These are phyloP conservation scores for Brienomyrus brachyistius DNA, from an alignment of 2,113 vertebrate species.

Conservation along the genomic window DNA sequence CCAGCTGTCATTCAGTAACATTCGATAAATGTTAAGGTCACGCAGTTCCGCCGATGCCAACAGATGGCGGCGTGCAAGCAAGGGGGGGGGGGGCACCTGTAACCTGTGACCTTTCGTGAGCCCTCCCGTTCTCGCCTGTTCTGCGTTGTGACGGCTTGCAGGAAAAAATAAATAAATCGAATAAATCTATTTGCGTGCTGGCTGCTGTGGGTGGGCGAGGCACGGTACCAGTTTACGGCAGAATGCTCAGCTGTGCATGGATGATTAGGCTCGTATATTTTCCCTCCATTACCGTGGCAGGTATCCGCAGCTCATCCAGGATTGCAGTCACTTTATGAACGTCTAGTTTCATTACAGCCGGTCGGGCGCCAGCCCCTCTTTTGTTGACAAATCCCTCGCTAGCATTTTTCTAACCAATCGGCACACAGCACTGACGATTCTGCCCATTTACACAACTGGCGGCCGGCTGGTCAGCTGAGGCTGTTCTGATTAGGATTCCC, in stretches of 20 bases:
- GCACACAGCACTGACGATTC: neutral
- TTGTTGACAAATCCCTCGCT: neutral
- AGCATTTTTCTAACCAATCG: neutral
- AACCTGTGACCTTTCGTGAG: constrained; percentile 32
- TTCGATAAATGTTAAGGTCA: constrained; percentile 19
- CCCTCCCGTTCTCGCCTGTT: neutral
- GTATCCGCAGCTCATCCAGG: neutral
- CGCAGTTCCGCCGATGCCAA: constrained; percentile 17
- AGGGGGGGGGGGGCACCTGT: constrained; percentile 26
- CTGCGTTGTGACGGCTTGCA: neutral
- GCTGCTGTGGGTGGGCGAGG: neutral
- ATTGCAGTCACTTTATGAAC: neutral
- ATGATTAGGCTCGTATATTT: neutral
- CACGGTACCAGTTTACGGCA: neutral
- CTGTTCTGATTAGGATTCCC: neutral
- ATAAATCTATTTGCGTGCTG: neutral
- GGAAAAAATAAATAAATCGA: neutral
- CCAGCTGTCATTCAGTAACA: constrained; percentile 37
- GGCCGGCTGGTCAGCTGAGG: neutral
- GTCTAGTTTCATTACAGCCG: neutral
- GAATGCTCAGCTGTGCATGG: neutral
- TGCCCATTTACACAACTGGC: neutral
- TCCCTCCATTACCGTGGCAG: neutral
- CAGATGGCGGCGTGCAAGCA: constrained; percentile 33
- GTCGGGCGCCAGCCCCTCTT: neutral